Evolutionary conservation across 2,113 vertebrate species (phyloP), one percentile per base, ranked within the genome.

Genomic region (Brachypteracias leptosomus): DNA sequence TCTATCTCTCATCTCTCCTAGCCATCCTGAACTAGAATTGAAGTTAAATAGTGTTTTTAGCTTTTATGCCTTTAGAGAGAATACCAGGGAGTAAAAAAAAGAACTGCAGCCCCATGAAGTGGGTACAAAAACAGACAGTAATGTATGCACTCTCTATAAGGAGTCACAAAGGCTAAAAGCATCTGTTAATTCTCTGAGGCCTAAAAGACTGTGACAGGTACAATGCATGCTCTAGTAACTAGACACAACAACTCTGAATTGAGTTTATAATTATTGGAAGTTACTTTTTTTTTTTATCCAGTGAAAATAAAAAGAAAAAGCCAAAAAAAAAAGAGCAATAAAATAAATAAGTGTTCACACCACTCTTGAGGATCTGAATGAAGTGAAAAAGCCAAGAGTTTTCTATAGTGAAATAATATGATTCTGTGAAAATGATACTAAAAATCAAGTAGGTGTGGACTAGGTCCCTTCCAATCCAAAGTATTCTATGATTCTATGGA

Each of bases 91-190:
- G 42, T 62, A 26, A 90, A 78, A 88, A 89, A 63, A 59, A 61
- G 5, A 42, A 10, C 47, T 44, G 9, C 2, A 25, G 25, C 44
- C 8, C 38, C 14, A 31, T 68, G 68, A 44, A 86, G 42, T 71
- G 33, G 29, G 10, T 78, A 65, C 89, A 79, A 86, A 95, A 89
- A 1, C 57, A 87, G 76, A 74, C 75, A 81, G 25, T 80, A 93
- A 96, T 90, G 8, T 90, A 90, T 90, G 68, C 57, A 33, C 24
- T 70, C 61, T 88, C 68, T 15, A 17, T 59, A 47, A 55, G 20
- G 17, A 93, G 55, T 77, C 76, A 93, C 63, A 78, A 80, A 95
- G 24, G 16, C 65, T 86, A 77, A 96, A 95, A 89, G 68, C 68
- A 78, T 86, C 66, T 90, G 10, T 77, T 86, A 63, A 19, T 75